These are phyloP conservation scores for Thumatha senex DNA, from an alignment of 2,888 invertebrate genomes.

Conservation along the genomic window DNA sequence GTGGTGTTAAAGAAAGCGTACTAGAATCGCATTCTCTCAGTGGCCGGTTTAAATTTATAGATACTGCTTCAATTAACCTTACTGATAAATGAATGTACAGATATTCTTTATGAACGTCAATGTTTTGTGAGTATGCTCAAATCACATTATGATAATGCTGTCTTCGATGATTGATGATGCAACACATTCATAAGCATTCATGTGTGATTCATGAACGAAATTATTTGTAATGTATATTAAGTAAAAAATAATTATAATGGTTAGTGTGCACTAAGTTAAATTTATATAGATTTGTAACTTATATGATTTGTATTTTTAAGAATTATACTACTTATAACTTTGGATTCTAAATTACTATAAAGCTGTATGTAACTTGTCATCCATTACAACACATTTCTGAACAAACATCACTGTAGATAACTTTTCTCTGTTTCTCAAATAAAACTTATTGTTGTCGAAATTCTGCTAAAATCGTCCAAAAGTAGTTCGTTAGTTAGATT, in stretches of 20 bases:
- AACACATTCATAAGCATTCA: conserved; percentile 43
- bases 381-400: conserved; percentile 26
- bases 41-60: too few relatives aligned
- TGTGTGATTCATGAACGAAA: conserved; percentile 59
- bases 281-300: conserved; percentile 46
- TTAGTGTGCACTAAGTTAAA: conserved; percentile 68
- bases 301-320: conserved; percentile 53
- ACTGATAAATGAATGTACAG: conserved; percentile 42
- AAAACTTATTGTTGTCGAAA: conserved; percentile 29
- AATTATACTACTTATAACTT: conserved; percentile 48
- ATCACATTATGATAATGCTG: conserved; percentile 37
- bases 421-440: conserved; percentile 20
- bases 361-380: conserved; percentile 32
- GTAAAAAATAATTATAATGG: conserved; percentile 84
- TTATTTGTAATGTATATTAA: conserved; percentile 83
- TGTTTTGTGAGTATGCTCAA: conserved; percentile 61
- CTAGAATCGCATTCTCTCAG: too few relatives aligned
- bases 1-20: too few relatives aligned
- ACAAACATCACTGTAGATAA: conserved; percentile 20
- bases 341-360: conserved; percentile 53
- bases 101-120: conserved; percentile 45
- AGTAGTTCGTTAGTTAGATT: conserved; percentile 60
- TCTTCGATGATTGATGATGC: conserved; percentile 32
- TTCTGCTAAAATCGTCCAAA: conserved; percentile 70
- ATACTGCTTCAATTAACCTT: background rate